phyloP scores from a whole-genome alignment of 2,113 vertebrate genomes.

The Proterorhinus semilunaris region DNA sequence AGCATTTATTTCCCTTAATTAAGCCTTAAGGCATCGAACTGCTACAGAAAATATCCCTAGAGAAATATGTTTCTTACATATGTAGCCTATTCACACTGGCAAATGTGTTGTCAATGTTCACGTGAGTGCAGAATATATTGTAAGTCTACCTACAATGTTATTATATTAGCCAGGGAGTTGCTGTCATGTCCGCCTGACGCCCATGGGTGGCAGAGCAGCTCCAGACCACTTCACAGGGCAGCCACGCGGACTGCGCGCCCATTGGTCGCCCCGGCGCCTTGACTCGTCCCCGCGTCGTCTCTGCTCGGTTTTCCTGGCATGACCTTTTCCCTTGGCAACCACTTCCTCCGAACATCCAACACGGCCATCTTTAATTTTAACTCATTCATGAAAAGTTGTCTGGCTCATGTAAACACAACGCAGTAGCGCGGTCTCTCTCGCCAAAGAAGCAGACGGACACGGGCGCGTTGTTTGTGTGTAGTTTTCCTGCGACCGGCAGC shows the following conservation, averaged over 20 bases:
- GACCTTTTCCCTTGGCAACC: conserved; percentile 80
- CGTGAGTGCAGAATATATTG: no score
- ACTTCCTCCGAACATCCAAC: conserved; percentile 79
- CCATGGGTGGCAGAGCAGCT: conserved; percentile 59
- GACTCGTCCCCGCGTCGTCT: conserved; percentile 63
- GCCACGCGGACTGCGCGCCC: conserved; percentile 51
- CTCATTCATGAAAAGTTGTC: conserved; percentile 76
- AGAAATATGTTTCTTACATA: no score
- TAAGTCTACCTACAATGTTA: not conserved
- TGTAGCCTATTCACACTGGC: no score
- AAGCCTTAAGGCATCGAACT: no score
- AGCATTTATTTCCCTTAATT: no score
- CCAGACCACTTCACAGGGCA: conserved; percentile 36
- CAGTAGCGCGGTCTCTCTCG: conserved; percentile 27
- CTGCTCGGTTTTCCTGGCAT: conserved; percentile 74
- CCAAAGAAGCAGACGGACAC: conserved; percentile 20
- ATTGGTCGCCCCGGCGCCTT: conserved; percentile 55
- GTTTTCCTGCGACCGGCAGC: conserved; percentile 18
- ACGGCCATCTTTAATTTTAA: conserved; percentile 80
- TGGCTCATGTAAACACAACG: conserved; percentile 53
- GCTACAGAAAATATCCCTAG: no score
- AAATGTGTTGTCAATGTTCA: no score
- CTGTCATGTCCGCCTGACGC: conserved; percentile 46
- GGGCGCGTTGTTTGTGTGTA: conserved; percentile 30
- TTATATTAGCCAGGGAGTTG: not conserved